A percentile compares a stretch with the other conserved stretches of the same genome.
These are phyloP conservation scores for Eristalinus sepulchralis DNA, from an alignment of 2,888 invertebrate species.

Conservation along the genomic window DNA sequence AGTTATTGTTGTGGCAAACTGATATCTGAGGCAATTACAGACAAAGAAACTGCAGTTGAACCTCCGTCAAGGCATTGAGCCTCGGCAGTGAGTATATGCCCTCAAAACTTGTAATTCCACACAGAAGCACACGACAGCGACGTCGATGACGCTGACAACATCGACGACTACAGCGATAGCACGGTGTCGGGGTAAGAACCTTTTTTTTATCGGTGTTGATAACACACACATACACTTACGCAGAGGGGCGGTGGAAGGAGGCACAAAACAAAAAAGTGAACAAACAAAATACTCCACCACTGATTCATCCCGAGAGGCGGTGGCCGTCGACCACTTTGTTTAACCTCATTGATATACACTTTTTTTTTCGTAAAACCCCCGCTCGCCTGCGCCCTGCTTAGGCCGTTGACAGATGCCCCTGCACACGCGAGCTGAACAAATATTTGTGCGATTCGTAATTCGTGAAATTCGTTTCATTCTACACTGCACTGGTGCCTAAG, in stretches of 20 bases:
- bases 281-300: slow-evolving; percentile 50
- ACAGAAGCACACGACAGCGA: slow-evolving; percentile 40
- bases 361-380: slow-evolving; percentile 49
- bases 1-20: slow-evolving; percentile 52
- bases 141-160: neutral
- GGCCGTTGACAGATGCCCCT: neutral
- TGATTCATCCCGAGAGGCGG: slow-evolving; percentile 64
- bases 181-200: slow-evolving; percentile 40
- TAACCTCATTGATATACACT: slow-evolving; percentile 67
- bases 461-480: slow-evolving; percentile 55
- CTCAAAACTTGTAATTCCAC: slow-evolving; percentile 63
- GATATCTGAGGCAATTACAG: slow-evolving; percentile 63
- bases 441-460: slow-evolving; percentile 64
- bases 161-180: neutral
- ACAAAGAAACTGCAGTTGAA: slow-evolving; percentile 62
- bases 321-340: slow-evolving; percentile 63
- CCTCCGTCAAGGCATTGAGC: slow-evolving; percentile 51
- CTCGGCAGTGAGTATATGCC: slow-evolving; percentile 30
- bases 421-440: slow-evolving; percentile 35
- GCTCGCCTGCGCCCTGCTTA: neutral
- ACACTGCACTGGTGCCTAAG: slow-evolving; percentile 39
- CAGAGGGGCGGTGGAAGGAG: neutral
- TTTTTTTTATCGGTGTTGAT: slow-evolving; percentile 60
- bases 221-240: slow-evolving; percentile 35
- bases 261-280: slow-evolving; percentile 4